Base-by-base conservation (phyloP, 2,888 invertebrate species). In the Geotrupes spiniger region DNA sequence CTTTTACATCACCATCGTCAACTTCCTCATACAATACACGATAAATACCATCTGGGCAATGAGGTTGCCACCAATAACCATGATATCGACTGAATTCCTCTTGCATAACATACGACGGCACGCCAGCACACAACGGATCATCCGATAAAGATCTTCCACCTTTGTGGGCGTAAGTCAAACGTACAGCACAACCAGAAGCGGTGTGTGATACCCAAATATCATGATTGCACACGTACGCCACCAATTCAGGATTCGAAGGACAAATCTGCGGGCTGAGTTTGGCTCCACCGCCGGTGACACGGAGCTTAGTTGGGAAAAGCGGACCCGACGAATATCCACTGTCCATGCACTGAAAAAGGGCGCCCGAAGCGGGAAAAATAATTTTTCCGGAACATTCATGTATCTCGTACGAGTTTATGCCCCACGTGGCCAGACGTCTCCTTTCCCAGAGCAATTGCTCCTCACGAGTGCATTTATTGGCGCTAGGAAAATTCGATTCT, bases 31-130 rank as follows among this genome's bases (percentile, higher is more conserved):
- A 92, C 5, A 89, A 82, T 76, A 92, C 88, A 66, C 90, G 78
- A 74, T 85, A 90, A 27, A 86, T 76, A 51, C 84, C 86, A 68
- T 87, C 47, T 3, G 27, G 39, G 26, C 25, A 42, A 33, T 45
- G 43, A 8, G 46, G 42, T 65, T 94, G 92, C 98, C 99, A 99
- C 98, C 98, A 99, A 72, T 92, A 96, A 0, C 97, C 98, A 48
- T 91, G 92, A 71, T 94, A 98, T 26, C 96, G 78, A 56, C 90
- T 41, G 28, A 99, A 97, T 75, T 99, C 99, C 71, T 99, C 99
- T 73, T 98, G 98, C 70, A 95, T 94, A 0, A 99, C 94, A 73
- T 97, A 99, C 1, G 95, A 94, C 0, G 99, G 96, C n/a, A 93
- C 87, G 0, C 98, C 98, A 0, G 96, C 93, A 63, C 88, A 90